Base-by-base conservation (phyloP, 2,888 invertebrate species). In the Notocelia uddmanniana region DNA sequence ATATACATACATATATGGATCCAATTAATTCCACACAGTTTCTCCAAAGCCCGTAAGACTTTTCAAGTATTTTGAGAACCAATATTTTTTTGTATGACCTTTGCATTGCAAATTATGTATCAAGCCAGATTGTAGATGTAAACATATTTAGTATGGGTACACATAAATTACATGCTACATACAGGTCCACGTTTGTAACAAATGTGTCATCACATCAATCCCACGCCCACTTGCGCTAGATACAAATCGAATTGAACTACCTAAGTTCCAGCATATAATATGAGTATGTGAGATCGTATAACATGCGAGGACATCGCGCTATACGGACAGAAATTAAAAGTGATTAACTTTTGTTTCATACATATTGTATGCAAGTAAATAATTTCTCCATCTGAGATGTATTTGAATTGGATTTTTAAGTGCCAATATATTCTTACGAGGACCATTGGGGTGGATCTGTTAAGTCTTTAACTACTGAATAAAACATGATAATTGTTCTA, bases 391-490 rank as follows among this genome's bases (percentile, higher is more conserved):
- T 9, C 48, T 45, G 41, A 21, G 37, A 68, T 26, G 52, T 19
- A 67, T 37, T 48, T 55, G 37, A 55, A 13, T 59, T 59, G 6
- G 37, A 26, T 31, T 45, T 41, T 34, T 41, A 64, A 64, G 37
- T 58, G 58, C 64, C 45, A 41, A 41, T 58, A 66, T 58, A 58
- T 57, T 19, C 13, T 48, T 48, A 55, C 31, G 69, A 48, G 41
- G 37, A 26, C 21, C 18, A 13, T 37, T n/a, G 45, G n/a, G n/a
- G 15, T 45, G n/a, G n/a, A 8, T n/a, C n/a, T n/a, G 45, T 45
- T 19, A 41, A 57, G 60, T 52, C 59, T 69, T 57, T 69, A 57
- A 55, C 57, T 57, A 34, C 48, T 50, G 23, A 69, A 69, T 69
- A 55, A 57, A 55, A 55, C 34, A 57, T 63, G 34, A n/a, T 48